Evolutionary conservation across 2,113 vertebrate species (phyloP).

Genomic region (Heptranchias perlo): DNA sequence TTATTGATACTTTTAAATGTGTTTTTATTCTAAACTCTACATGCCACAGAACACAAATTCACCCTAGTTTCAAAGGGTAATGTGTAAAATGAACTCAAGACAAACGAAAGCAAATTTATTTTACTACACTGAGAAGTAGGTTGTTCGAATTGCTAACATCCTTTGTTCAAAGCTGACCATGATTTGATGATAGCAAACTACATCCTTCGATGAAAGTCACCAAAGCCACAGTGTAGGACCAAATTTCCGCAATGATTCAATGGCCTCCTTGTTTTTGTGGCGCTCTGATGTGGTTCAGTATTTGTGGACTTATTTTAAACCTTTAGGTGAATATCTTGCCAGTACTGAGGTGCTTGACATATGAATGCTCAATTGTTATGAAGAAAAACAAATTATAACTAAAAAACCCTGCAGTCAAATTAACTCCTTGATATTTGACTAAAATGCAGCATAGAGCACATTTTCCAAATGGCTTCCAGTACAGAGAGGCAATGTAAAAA

Average conservation of each 20-base stretch:
- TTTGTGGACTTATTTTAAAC: neutral
- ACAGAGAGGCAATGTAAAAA: neutral
- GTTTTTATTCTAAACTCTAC: neutral
- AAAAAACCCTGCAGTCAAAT: neutral
- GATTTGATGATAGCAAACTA: neutral
- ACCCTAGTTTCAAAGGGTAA: neutral
- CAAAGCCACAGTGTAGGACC: neutral
- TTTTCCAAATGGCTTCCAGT: neutral
- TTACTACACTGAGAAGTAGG: neutral
- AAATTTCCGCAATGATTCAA: neutral
- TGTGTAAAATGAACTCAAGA: neutral
- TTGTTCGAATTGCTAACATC: conserved; percentile 30
- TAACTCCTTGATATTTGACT: neutral
- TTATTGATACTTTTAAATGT: neutral
- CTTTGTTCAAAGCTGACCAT: conserved; percentile 14
- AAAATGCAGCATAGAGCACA: neutral
- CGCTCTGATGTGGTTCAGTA: conserved; percentile 11
- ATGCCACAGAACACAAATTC: neutral
- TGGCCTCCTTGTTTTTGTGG: neutral
- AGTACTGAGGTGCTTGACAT: neutral
- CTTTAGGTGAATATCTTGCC: neutral
- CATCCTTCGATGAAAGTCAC: neutral
- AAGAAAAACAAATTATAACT: neutral
- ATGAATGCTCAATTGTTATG: neutral
- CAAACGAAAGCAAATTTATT: neutral